phyloP scores from a whole-genome alignment of 2,797 vertebrate species.

The Poecilia picta region DNA sequence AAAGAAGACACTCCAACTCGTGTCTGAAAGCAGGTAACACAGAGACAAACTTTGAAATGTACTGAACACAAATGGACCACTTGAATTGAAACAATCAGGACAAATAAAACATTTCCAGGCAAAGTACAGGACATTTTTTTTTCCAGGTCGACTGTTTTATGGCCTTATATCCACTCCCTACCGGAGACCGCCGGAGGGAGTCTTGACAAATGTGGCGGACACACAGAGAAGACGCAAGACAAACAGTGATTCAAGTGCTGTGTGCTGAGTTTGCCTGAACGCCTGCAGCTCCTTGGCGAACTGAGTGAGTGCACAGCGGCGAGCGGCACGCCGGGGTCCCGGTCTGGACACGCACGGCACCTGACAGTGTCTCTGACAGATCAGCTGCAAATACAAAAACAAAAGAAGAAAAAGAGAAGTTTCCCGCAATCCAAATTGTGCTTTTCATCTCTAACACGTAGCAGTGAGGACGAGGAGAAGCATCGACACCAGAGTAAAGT shows the following conservation, averaged over 20 bases:
- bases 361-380: conserved; percentile 59
- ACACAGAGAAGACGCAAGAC: conserved; percentile 55
- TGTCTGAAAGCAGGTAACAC: conserved; percentile 59
- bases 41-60: conserved; percentile 70
- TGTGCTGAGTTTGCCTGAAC: conserved; percentile 52
- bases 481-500: conserved; percentile 49
- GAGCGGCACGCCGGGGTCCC: conserved; percentile 27
- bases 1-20: conserved; percentile 65
- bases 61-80: conserved; percentile 56
- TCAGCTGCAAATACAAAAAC: conserved; percentile 37
- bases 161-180: conserved; percentile 61
- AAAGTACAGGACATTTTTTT: conserved; percentile 66
- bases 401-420: conserved; percentile 4
- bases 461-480: conserved; percentile 62
- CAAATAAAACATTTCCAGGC: conserved; percentile 50
- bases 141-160: conserved; percentile 59
- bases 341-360: conserved; percentile 34
- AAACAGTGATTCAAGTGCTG: conserved; percentile 74
- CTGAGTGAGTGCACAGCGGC: conserved; percentile 52
- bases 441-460: conserved; percentile 64
- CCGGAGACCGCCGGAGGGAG: conserved; percentile 21
- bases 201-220: conserved; percentile 32
- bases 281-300: conserved; percentile 63
- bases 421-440: conserved; percentile 70
- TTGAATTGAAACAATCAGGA: conserved; percentile 54